phyloP scores from a whole-genome alignment of 2,888 invertebrate genomes.

The Cheilosia soror region DNA sequence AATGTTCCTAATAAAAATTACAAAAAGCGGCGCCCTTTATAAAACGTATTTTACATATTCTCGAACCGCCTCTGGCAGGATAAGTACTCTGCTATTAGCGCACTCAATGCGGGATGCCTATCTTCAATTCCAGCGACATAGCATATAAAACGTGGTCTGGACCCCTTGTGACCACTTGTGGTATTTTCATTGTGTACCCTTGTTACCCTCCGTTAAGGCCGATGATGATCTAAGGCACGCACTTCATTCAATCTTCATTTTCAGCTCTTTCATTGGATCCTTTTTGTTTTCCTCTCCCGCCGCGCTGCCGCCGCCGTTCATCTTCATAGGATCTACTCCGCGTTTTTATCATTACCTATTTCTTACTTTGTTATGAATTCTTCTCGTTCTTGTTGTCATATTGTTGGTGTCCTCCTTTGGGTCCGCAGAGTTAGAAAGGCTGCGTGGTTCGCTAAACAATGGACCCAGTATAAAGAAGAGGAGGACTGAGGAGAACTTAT shows the following conservation, averaged over 20 bases:
- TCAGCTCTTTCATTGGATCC: slow-evolving; percentile 29
- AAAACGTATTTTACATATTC: background rate
- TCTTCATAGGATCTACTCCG: background rate
- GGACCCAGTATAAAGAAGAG: background rate
- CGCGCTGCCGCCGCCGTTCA: background rate
- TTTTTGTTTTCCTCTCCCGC: slow-evolving; percentile 4
- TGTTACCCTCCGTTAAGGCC: slow-evolving; percentile 30
- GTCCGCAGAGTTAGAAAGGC: background rate
- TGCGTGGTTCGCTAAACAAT: slow-evolving; percentile 41
- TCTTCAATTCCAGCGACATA: slow-evolving; percentile 33
- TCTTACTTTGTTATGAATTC: slow-evolving; percentile 54
- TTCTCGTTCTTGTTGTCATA: slow-evolving; percentile 33
- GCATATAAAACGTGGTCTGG: slow-evolving; percentile 30
- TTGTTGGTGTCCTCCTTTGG: slow-evolving; percentile 21
- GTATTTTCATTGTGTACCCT: slow-evolving; percentile 47
- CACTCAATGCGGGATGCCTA: slow-evolving; percentile 38
- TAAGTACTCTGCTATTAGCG: slow-evolving; percentile 38
- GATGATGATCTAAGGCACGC: slow-evolving; percentile 61
- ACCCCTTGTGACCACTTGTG: slow-evolving; percentile 39
- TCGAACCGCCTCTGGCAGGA: slow-evolving; percentile 2
- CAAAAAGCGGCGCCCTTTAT: background rate
- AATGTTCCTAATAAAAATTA: background rate
- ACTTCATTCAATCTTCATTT: slow-evolving; percentile 64
- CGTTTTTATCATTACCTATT: slow-evolving; percentile 43
- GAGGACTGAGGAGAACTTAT: background rate